phyloP scores from a whole-genome alignment of 2,797 vertebrate genomes.

The Micropoecilia bifurca region DNA sequence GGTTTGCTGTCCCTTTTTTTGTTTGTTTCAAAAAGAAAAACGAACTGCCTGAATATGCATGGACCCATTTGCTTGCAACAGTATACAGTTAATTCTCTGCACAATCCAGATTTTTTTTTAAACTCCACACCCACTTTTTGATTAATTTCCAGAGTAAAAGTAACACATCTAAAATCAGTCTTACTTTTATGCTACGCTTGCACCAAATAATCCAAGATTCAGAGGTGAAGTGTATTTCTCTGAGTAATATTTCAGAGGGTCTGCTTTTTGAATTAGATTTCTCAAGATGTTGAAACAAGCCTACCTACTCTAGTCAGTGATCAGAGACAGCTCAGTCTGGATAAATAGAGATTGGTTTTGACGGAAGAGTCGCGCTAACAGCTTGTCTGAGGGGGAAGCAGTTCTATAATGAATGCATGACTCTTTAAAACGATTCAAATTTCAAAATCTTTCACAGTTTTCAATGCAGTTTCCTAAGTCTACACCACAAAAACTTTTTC shows the following conservation, averaged over 20 bases:
- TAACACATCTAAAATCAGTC: neutral
- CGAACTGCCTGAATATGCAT: no score
- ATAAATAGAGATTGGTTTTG: neutral
- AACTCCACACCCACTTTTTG: neutral
- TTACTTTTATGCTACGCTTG: neutral
- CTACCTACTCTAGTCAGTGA: neutral
- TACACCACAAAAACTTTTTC: neutral
- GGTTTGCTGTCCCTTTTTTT: no score
- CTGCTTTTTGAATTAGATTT: conserved; percentile 1
- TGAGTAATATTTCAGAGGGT: neutral
- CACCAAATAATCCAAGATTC: neutral
- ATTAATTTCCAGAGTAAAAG: neutral
- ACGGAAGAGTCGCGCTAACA: neutral
- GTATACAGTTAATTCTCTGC: neutral
- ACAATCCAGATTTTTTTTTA: neutral
- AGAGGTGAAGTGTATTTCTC: neutral
- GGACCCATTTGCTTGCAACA: neutral
- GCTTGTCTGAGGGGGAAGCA: neutral
- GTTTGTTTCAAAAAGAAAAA: no score
- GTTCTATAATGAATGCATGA: neutral
- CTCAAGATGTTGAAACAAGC: neutral
- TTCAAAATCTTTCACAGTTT: neutral
- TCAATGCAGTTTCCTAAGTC: neutral
- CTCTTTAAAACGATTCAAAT: neutral
- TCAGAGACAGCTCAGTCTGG: neutral